Evolutionary conservation across 2,797 vertebrate genomes (phyloP), one percentile per base, ranked within the genome.

Genomic region (Tiaroga cobitis): DNA sequence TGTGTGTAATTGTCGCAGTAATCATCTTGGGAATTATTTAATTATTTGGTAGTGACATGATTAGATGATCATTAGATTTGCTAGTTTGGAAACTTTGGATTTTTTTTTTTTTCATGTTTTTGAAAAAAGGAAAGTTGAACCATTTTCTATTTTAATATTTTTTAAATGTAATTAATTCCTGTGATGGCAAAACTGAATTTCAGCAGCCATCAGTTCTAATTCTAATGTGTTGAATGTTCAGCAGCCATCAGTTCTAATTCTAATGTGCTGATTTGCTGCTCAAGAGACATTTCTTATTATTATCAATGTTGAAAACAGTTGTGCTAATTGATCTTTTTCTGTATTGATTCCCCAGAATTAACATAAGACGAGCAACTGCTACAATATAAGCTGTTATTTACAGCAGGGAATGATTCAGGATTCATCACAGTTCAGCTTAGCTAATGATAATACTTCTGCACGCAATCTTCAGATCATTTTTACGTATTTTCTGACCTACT

Each of bases 401-500:
- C 13, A 80, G 8, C 29, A 80, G 61, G 2, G 41, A 65, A n/a
- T 43, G 29, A 65, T 46, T 65, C 19, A 54, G 10, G 46, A 54
- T 34, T 54, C 18, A 54, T 16, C 26, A 67, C 10, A 65, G 10
- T 67, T 82, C 21, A 76, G 32, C 46, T 74, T 51, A 70, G 2
- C 46, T 29, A 59, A 32, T 5, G 2, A 59, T 46, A 46, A 46
- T 7, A 19, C 32, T 18, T 49, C 41, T 24, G 18, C 37, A 41
- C 5, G 21, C 59, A 83, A 83, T 32, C 46, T 39, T 83, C 15
- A 21, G 8, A 26, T 77, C 49, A 56, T 72, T 63, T 84, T 69
- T 67, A 26, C 6, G 7, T 29, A 43, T 59, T 63, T 75, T 75
- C 49, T 70, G 74, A 59, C 82, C 74, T 68, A 78, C 74, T 78